Evolutionary conservation across 2,113 vertebrate species (phyloP).

Genomic region (Balaeniceps rex): DNA sequence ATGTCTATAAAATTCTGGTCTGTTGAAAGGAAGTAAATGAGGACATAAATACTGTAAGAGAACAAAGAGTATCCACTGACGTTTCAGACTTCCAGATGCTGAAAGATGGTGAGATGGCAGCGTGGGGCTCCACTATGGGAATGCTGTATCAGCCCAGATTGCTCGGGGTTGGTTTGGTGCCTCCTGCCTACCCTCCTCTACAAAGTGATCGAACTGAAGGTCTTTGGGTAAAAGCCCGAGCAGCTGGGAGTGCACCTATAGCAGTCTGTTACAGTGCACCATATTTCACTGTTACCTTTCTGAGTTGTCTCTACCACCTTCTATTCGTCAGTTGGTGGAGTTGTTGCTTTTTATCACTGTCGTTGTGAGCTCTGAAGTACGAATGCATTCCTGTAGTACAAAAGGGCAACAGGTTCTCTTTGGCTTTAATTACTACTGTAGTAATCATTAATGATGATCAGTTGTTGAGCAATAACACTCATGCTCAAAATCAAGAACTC

Average conservation of each 20-base stretch:
- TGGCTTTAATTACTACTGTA: neutral
- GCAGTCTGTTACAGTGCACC: fast-evolving
- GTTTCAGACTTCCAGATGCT: neutral
- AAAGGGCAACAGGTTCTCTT: neutral
- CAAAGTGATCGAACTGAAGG: neutral
- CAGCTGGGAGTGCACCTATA: no score
- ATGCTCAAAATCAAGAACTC: neutral
- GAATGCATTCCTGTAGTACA: fast-evolving
- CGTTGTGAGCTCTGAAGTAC: neutral
- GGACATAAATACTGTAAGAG: neutral
- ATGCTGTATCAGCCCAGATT: neutral
- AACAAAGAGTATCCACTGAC: neutral
- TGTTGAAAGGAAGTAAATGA: neutral
- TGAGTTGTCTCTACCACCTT: neutral
- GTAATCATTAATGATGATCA: neutral
- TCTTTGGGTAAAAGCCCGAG: neutral
- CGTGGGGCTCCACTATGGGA: neutral
- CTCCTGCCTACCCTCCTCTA: neutral
- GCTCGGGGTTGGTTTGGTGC: neutral
- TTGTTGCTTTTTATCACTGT: neutral
- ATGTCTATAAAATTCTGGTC: neutral
- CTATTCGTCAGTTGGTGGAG: neutral
- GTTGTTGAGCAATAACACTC: neutral
- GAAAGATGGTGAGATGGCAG: neutral
- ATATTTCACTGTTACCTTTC: neutral